Evolutionary conservation across 1,140 invertebrate species (phyloP), one percentile per base, ranked within the genome.

Genomic region (Lethocerus indicus): DNA sequence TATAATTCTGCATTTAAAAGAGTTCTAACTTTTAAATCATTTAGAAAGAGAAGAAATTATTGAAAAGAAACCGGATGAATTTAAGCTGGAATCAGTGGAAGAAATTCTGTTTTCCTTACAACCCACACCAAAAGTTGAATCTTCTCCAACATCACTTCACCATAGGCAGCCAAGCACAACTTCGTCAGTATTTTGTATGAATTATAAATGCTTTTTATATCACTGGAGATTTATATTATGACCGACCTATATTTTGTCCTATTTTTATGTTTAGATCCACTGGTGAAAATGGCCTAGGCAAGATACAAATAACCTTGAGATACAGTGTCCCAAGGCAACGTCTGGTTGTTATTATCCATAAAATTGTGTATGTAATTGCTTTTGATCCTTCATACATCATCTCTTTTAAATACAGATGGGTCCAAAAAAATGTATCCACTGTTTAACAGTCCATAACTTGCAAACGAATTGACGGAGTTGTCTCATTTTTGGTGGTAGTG

Each of bases 321-420:
- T 93, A 91, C 65, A 89, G 83, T 57, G 71, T 79, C 26, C 79
- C 79, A 54, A 70, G 87, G 45, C 85, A 90, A 60, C 77, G 79
- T 53, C 67, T 94, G 1, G 72, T 81, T 47, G 71, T 92, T 39
- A 81, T 86, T 18, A 75, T 94, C 1, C 87, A 93, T 62, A 88
- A 87, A 73, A 79, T 91, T 55, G 75, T 76, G 86, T 90, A 74
- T 78, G 82, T 76, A 47, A 44, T n/a, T n/a, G n/a, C n/a, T n/a
- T n/a, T n/a, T n/a, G n/a, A 26, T 47, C 18, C 14, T 28, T 35
- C 12, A 12, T 35, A 35, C 32, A 12, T 35, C 13, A 36, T 49
- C 32, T 43, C 49, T 32, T 43, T 13, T 45, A 16, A 42, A n/a
- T n/a, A n/a, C n/a, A n/a, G n/a, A n/a, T n/a, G n/a, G n/a, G n/a